These are phyloP conservation scores for Dichetophora obliterata DNA, from an alignment of 2,888 invertebrate genomes.

Conservation along the genomic window DNA sequence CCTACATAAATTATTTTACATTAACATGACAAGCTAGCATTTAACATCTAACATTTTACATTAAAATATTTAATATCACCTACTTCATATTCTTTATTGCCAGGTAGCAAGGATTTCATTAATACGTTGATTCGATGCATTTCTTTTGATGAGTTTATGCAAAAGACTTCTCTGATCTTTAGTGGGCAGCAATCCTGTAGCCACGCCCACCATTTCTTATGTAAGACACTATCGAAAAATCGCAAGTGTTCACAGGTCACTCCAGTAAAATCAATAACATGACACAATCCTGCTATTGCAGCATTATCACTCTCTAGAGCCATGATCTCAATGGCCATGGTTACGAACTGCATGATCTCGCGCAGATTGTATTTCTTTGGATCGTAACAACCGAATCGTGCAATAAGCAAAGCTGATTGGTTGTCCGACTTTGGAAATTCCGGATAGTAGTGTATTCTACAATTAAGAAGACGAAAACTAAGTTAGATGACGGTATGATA, in stretches of 20 bases:
- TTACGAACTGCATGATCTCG: constrained; percentile 58
- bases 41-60: too few relatives aligned
- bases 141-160: constrained; percentile 61
- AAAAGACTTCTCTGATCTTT: constrained; percentile 55
- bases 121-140: constrained; percentile 54
- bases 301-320: constrained; percentile 62
- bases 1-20: too few relatives aligned
- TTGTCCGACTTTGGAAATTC: constrained; percentile 59
- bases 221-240: constrained; percentile 54
- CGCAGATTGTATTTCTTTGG: constrained; percentile 55
- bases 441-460: constrained; percentile 55
- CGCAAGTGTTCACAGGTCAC: constrained; percentile 55
- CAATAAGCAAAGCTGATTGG: constrained; percentile 57
- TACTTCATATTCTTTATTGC: constrained; percentile 56
- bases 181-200: constrained; percentile 58
- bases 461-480: not conserved
- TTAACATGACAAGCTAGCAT: too few relatives aligned
- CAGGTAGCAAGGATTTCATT: constrained; percentile 53
- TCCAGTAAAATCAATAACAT: constrained; percentile 58
- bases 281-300: constrained; percentile 59
- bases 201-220: constrained; percentile 60
- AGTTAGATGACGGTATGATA: not conserved
- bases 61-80: too few relatives aligned
- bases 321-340: constrained; percentile 61
- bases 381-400: constrained; percentile 60